These are phyloP conservation scores for Nixonia krombeini DNA, from an alignment of 1,140 invertebrate genomes.

Conservation along the genomic window DNA sequence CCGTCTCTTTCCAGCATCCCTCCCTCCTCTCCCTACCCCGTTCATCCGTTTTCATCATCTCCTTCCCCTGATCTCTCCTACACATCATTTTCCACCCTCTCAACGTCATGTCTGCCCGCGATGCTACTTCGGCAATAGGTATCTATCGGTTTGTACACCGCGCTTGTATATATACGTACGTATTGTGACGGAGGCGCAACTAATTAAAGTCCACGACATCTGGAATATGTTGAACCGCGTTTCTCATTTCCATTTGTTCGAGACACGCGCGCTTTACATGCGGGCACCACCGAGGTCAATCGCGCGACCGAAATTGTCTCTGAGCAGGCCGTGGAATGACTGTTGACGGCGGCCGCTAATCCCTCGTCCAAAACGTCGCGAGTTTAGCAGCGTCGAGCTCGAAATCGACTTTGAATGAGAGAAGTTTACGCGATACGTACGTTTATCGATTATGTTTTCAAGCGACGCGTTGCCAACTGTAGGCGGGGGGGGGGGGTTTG, in stretches of 20 bases:
- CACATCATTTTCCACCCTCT: conserved; percentile 20
- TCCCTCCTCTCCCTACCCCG: conserved; percentile 14
- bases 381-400: too few relatives aligned
- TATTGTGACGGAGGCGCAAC: conserved; percentile 32
- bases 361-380: too few relatives aligned
- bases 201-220: conserved; percentile 55
- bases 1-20: conserved; percentile 6
- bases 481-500: too few relatives aligned
- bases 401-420: too few relatives aligned
- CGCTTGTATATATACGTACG: conserved; percentile 3
- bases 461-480: too few relatives aligned
- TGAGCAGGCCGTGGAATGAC: too few relatives aligned
- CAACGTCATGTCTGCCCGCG: not conserved
- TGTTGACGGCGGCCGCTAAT: too few relatives aligned
- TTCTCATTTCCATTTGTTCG: not conserved
- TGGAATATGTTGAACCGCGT: conserved; percentile 10
- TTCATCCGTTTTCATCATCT: conserved; percentile 6
- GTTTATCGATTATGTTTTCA: too few relatives aligned
- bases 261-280: too few relatives aligned
- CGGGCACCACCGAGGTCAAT: not conserved
- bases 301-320: not conserved
- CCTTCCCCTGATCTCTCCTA: conserved; percentile 2
- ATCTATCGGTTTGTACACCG: conserved; percentile 7
- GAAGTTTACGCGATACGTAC: too few relatives aligned
- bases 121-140: conserved; percentile 6